Evolutionary conservation across 2,113 vertebrate species (phyloP).

Genomic region (Recurvirostra avosetta): DNA sequence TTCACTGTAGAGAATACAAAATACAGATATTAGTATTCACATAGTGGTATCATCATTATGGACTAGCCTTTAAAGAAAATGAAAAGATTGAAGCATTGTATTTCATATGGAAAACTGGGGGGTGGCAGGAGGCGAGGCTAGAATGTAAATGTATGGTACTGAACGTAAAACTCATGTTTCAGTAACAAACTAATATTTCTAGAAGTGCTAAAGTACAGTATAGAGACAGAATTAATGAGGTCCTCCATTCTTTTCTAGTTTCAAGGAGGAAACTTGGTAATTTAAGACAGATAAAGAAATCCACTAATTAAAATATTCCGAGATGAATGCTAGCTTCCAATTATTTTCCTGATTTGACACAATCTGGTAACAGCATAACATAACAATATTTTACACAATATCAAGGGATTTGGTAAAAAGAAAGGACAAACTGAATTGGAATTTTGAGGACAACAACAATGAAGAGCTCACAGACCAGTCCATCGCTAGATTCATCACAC

Average conservation of each 20-base stretch:
- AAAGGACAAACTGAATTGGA: background rate
- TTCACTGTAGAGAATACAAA: slow-evolving; percentile 20
- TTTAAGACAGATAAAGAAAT: slow-evolving; percentile 69
- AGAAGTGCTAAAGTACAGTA: background rate
- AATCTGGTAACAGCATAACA: slow-evolving; percentile 55
- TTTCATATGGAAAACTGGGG: background rate
- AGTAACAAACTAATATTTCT: background rate
- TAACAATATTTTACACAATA: slow-evolving; percentile 22
- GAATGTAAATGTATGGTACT: slow-evolving; percentile 4
- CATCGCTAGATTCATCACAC: background rate
- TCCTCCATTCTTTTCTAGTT: slow-evolving; percentile 32
- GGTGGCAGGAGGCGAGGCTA: background rate
- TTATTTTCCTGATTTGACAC: slow-evolving; percentile 70
- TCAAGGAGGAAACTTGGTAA: slow-evolving; percentile 55
- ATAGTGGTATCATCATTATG: background rate
- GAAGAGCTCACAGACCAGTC: background rate
- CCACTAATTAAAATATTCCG: slow-evolving; percentile 67
- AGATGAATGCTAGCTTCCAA: slow-evolving; percentile 67
- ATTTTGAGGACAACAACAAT: background rate
- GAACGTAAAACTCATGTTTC: slow-evolving; percentile 16
- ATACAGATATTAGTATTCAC: slow-evolving; percentile 56
- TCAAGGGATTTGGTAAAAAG: slow-evolving; percentile 25
- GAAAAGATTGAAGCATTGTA: background rate
- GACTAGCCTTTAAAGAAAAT: background rate
- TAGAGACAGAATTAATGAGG: slow-evolving; percentile 37